Base-by-base conservation (phyloP, 2,113 vertebrate genomes). In the Misgurnus mizolepis region DNA sequence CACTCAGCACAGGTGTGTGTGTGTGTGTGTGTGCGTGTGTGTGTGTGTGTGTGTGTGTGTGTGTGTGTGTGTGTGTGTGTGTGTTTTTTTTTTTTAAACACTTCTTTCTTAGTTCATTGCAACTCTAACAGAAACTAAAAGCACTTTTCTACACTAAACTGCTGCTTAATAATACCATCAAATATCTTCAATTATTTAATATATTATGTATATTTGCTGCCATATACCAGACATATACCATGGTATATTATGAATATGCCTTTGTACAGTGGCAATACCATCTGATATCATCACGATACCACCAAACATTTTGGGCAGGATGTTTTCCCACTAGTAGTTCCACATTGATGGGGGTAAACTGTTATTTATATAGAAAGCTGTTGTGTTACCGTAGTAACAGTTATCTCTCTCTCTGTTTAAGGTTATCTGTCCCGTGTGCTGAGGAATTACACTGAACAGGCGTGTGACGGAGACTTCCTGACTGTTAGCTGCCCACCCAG, bases 381-480 rank as follows among this genome's bases (percentile, higher is more conserved):
- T 14, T 17, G 49, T 43, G 71, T 61, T 40, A 40, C 12, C 12
- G 9, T 73, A 0, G 7, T 53, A 6, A 64, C 15, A 7, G 12
- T 53, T 41, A 34, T 34, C 56, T 40, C 22, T 40, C 22, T 7
- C 43, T 40, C 47, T 85, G 83, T 85, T 80, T 40, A 79, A 97
- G 95, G 92, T 84, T 96, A 95, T 84, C 88, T 97, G 83, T 94
- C 95, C 76, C 94, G 90, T 87, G 93, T 94, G 56, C 85, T 97
- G 83, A 95, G 87, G 88, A 96, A 96, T 91, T 95, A 96, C 88
- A 96, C 93, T 0, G 92, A 93, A 78, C 94, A 93, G 82, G 95
- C 95, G 70, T 97, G 95, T 1, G 95, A 97, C 85, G 95, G 95
- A 84, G 94, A 95, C 79, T 93, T 95, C 77, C 86, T 96, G 85